A percentile compares a stretch with the other conserved stretches of the same genome.
phyloP scores from a whole-genome alignment of 2,888 invertebrate species.

The Sphecodes monilicornis region DNA sequence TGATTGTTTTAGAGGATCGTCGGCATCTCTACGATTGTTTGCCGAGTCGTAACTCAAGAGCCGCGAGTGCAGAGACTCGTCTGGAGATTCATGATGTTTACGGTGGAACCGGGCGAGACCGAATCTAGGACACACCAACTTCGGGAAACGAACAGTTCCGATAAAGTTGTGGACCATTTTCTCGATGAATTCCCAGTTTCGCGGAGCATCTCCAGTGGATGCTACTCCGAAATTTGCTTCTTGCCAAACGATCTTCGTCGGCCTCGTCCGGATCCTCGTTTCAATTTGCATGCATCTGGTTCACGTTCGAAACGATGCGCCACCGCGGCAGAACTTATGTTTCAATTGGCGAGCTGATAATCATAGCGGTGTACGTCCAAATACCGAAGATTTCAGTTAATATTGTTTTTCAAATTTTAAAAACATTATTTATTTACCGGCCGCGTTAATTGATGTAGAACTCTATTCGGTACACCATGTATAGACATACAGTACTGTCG shows the following conservation, averaged over 20 bases:
- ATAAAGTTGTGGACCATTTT: not conserved
- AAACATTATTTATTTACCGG: no score
- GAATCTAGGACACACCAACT: not conserved
- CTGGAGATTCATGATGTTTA: constrained; percentile 22
- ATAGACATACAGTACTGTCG: no score
- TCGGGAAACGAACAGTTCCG: not conserved
- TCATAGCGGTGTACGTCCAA: no score
- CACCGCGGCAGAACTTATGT: not conserved
- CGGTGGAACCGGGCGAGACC: not conserved
- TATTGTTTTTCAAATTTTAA: no score
- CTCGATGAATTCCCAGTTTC: not conserved
- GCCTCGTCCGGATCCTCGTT: not conserved
- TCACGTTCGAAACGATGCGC: not conserved
- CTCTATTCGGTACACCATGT: no score
- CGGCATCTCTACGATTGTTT: constrained; percentile 23
- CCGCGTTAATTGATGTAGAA: no score
- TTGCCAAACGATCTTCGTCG: not conserved
- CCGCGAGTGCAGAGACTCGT: not conserved
- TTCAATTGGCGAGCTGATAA: no score
- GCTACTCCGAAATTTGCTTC: not conserved
- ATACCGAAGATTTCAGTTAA: no score
- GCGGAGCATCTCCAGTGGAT: not conserved
- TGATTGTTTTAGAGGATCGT: constrained; percentile 33
- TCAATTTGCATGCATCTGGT: not conserved
- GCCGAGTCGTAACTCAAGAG: constrained; percentile 27